Evolutionary conservation across 2,113 vertebrate genomes (phyloP).

Genomic region (Microtus montanus): DNA sequence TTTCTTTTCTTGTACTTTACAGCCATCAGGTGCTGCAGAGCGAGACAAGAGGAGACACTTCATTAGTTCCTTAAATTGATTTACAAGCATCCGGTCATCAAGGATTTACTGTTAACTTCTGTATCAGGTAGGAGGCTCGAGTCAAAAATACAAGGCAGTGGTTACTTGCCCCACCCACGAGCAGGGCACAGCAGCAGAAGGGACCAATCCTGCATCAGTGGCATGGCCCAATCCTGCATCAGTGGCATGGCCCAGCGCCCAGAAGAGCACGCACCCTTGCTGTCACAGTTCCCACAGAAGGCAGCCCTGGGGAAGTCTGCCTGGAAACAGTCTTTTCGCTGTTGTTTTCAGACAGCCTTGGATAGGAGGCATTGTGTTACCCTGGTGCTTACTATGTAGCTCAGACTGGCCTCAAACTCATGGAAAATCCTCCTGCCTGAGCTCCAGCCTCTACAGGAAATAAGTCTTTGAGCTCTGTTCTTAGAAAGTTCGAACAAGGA

Average conservation of each 20-base stretch:
- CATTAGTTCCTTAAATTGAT: conserved; percentile 49
- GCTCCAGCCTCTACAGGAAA: not conserved
- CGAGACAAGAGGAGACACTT: conserved; percentile 61
- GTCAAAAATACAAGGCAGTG: not conserved
- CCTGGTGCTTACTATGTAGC: not conserved
- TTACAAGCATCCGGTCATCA: not conserved
- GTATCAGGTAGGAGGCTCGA: not conserved
- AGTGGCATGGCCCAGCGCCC: fast-evolving
- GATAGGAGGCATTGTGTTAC: not conserved
- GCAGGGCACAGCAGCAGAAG: not conserved
- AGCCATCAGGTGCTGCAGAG: conserved; percentile 85
- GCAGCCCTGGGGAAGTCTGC: fast-evolving
- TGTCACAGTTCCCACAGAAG: not conserved
- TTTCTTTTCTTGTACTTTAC: conserved; percentile 90
- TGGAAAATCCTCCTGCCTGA: not conserved
- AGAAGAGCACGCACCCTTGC: fast-evolving
- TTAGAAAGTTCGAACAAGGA: not conserved
- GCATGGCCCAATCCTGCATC: fast-evolving
- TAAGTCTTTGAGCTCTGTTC: not conserved
- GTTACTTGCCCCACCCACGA: not conserved
- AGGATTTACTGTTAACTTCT: not conserved
- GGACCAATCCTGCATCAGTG: no score
- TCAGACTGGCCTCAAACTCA: not conserved
- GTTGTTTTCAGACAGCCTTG: not conserved
- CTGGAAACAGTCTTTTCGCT: not conserved